These are phyloP conservation scores for Varanus salvator DNA, from an alignment of 2,113 vertebrate genomes.

Conservation along the genomic window DNA sequence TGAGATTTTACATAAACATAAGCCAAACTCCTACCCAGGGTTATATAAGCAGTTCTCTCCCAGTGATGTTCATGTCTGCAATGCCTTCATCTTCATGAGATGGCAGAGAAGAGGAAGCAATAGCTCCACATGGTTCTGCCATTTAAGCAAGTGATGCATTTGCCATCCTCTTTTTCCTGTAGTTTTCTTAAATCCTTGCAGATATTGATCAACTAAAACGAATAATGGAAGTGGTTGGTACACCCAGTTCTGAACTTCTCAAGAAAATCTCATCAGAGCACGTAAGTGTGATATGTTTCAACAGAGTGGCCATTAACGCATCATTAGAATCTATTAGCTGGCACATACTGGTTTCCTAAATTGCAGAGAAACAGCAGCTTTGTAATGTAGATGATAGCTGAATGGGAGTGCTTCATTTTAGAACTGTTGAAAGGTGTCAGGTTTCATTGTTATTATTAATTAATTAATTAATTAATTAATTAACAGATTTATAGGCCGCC, in stretches of 20 bases:
- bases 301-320: background rate
- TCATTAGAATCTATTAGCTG: background rate
- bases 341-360: background rate
- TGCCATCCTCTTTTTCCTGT: background rate
- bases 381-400: background rate
- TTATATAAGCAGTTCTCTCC: background rate
- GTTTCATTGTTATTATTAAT: no score
- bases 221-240: conserved; percentile 98
- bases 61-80: background rate
- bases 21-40: background rate
- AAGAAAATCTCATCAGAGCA: conserved; percentile 98
- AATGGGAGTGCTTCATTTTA: background rate
- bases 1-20: background rate
- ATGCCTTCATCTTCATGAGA: background rate
- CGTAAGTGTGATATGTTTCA: conserved; percentile 74
- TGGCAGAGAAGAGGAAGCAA: background rate
- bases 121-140: background rate
- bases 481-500: no score
- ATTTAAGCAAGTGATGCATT: background rate
- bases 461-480: no score
- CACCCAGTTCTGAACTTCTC: conserved; percentile 91
- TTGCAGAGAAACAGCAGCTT: background rate
- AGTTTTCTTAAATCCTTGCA: conserved; percentile 79
- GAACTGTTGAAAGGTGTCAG: background rate
- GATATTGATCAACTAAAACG: conserved; percentile 97